Evolutionary conservation across 2,888 invertebrate genomes (phyloP).

Genomic region (Parelbella ahira): DNA sequence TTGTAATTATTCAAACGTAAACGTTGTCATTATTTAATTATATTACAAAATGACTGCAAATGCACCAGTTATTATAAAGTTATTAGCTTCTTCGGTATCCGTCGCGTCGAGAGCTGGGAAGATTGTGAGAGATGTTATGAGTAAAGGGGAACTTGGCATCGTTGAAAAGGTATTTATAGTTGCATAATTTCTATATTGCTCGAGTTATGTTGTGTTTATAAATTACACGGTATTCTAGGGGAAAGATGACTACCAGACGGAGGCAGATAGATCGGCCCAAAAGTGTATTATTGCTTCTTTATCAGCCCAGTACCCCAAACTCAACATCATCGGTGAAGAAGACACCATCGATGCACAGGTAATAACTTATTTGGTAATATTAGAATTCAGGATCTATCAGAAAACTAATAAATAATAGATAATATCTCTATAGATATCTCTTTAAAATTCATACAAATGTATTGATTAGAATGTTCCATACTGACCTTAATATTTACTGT

Average conservation of each 20-base stretch:
- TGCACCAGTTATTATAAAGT: conserved; percentile 83
- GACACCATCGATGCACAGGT: conserved; percentile 84
- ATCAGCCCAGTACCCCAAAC: conserved; percentile 88
- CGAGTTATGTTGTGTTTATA: neutral
- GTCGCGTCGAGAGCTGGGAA: conserved; percentile 91
- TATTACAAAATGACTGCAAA: conserved; percentile 86
- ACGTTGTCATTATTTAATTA: too few species aligned
- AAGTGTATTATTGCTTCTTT: conserved; percentile 95
- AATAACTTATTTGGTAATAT: too few species aligned
- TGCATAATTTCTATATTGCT: conserved; percentile 25
- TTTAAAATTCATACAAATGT: too few species aligned
- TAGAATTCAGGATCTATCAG: too few species aligned
- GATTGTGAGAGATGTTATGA: conserved; percentile 95
- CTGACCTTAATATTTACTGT: too few species aligned
- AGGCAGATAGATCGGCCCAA: conserved; percentile 98
- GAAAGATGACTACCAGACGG: conserved; percentile 97
- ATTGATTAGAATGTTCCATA: too few species aligned
- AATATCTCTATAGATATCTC: too few species aligned
- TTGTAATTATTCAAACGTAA: too few species aligned
- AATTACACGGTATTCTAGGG: conserved; percentile 73
- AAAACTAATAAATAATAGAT: too few species aligned
- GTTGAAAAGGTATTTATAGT: conserved; percentile 88
- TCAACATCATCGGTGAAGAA: conserved; percentile 96
- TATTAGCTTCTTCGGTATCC: conserved; percentile 89
- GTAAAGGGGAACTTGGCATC: conserved; percentile 93